Base-by-base conservation (phyloP, 2,113 vertebrate species). In the Protobothrops flavoviridis region DNA sequence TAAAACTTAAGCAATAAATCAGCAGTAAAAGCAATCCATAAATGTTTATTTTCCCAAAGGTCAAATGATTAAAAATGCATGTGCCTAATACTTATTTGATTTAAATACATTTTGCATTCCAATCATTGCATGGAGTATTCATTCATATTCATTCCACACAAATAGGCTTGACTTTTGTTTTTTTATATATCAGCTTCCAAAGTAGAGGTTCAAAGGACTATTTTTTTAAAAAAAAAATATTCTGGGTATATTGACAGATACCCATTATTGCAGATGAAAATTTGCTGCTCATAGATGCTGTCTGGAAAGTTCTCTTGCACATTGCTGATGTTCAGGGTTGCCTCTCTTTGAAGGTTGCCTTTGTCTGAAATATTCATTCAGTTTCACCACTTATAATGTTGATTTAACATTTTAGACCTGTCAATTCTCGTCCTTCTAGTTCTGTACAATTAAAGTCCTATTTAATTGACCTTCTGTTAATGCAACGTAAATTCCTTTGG, bases 1-100 rank as follows among this genome's bases (percentile, higher is more conserved):
- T 48, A 33, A 90, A 90, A 50, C 20, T 48, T 33, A 85, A 89
- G 50, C 69, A 91, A 61, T 91, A 94, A 94, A 92, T 92, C 87
- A 92, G 74, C 48, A 90, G 92, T 90, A 94, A 92, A 81, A 92
- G 12, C 50, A 17, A 92, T 86, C 74, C 90, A 90, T 85, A 56
- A 23, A 87, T 92, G 50, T 94, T 92, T 91, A 89, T 26, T 91
- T 93, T 91, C 45, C 91, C 87, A 89, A 89, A 91, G 55, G 48
- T 93, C 26, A 90, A 91, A 64, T 86, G 88, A 94, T 57, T 74
- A 85, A 94, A 93, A 90, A 52, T 69, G 57, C 43, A 61, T 89
- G 56, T 85, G 45, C 89, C 90, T 91, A 57, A 85, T 85, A 93
- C 45, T 93, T 91, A 85, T 91, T 92, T 64, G 56, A 43, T 94